A percentile compares a stretch with the other conserved stretches of the same genome.
These are phyloP conservation scores for Motacilla alba DNA, from an alignment of 2,113 vertebrate genomes.

Conservation along the genomic window DNA sequence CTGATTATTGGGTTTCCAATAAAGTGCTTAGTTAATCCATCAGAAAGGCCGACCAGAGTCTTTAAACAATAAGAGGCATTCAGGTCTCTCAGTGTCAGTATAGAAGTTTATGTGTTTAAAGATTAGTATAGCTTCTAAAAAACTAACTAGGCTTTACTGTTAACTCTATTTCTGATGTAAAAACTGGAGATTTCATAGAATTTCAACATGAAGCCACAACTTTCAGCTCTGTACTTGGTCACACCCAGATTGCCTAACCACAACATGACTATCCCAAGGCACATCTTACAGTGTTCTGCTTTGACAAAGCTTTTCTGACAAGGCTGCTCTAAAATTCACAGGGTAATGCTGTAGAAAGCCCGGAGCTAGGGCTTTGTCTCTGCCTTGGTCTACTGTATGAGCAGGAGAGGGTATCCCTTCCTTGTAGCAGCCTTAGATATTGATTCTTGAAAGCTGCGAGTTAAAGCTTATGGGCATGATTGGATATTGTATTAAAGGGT, in stretches of 20 bases:
- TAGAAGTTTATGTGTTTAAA: neutral
- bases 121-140: neutral
- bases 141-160: neutral
- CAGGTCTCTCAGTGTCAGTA: neutral
- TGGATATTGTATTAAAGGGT: neutral
- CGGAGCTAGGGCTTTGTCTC: neutral
- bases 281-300: neutral
- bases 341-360: neutral
- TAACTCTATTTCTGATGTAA: neutral
- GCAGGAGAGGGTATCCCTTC: neutral
- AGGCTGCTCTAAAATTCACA: neutral
- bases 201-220: neutral
- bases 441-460: neutral
- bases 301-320: neutral
- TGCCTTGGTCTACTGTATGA: neutral
- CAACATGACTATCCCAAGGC: neutral
- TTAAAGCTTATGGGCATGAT: neutral
- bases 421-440: neutral
- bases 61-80: neutral
- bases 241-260: neutral
- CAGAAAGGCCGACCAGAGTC: neutral
- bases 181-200: neutral
- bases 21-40: neutral
- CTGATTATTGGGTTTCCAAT: neutral
- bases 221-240: neutral